Evolutionary conservation across 2,888 invertebrate species (phyloP), one percentile per base, ranked within the genome.

Genomic region (Ormyrus nitidulus): DNA sequence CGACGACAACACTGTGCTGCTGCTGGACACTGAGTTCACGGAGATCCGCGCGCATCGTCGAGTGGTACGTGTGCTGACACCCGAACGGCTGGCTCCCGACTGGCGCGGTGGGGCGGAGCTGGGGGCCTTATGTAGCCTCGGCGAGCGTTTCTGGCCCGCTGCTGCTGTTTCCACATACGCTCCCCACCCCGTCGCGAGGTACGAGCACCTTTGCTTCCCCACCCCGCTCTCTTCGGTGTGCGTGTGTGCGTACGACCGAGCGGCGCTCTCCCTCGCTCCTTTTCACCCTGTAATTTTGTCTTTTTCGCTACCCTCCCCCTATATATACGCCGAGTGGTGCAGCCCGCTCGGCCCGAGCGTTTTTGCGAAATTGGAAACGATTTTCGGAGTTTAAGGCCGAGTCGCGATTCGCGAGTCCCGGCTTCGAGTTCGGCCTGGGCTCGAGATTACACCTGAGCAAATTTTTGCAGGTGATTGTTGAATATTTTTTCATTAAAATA

Each of bases 81-180:
- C 83, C 84, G 84, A 86, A 87, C 86, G 87, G 86, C 85, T 85
- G 84, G 84, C 86, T 86, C 85, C 83, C 83, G 84, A 90, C 90
- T 90, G 88, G 86, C 86, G 86, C 84, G 85, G 86, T 84, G 85
- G 88, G 86, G 86, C 83, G 79, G 82, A 61, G 59, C 77, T 61
- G 75, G 87, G 89, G 89, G 90, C 89, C 90, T 89, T 90, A 89
- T 89, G 89, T 89, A 89, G 85, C 83, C 74, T 77, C 59, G 49
- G 73, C 65, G 69, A 58, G 64, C 74, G 74, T 69, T 59, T 11
- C 13, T 85, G 61, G 56, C 54, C 13, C 68, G 83, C 70, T 70
- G 66, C 66, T 51, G 54, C 73, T 54, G 70, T 49, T 34, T 62
- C 46, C n/a, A 5, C n/a, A 34, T 4, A 34, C 4, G 49, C n/a